phyloP scores from a whole-genome alignment of 2,113 vertebrate species.

The Cromileptes altivelis region DNA sequence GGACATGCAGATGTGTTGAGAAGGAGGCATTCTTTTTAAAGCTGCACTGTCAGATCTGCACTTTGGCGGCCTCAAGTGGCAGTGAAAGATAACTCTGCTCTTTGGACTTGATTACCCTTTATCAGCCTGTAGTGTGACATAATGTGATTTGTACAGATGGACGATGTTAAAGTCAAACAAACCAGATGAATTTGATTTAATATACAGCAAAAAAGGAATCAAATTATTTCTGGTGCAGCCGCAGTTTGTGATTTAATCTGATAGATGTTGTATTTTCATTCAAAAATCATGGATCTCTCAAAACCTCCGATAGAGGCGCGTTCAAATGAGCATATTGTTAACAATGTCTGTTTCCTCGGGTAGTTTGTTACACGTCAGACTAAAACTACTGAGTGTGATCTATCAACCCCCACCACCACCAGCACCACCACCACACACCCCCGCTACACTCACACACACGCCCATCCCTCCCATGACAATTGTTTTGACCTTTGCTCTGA shows the following conservation, averaged over 20 bases:
- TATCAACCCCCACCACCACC: not conserved
- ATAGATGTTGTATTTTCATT: not conserved
- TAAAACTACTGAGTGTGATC: slow-evolving; percentile 47
- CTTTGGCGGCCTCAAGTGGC: slow-evolving; percentile 66
- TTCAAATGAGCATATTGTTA: slow-evolving; percentile 18
- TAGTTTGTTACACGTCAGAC: slow-evolving; percentile 54
- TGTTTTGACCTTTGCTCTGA: slow-evolving; percentile 81
- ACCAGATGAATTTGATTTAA: not conserved
- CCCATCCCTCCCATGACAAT: slow-evolving; percentile 64
- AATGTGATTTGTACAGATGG: not conserved
- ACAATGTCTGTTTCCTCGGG: slow-evolving; percentile 22
- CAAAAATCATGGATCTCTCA: not conserved
- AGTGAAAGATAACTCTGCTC: not conserved
- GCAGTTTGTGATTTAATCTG: not conserved
- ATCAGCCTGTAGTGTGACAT: not conserved
- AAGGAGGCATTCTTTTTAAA: slow-evolving; percentile 3
- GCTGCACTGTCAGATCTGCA: slow-evolving; percentile 3
- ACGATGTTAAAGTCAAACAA: not conserved
- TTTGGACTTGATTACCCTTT: slow-evolving; percentile 1
- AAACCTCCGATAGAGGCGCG: not conserved
- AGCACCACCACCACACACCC: too few relatives aligned
- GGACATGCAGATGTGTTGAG: slow-evolving; percentile 30
- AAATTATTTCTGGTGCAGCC: not conserved
- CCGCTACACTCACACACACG: not conserved
- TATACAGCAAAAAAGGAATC: not conserved